Evolutionary conservation across 1,140 invertebrate genomes (phyloP), one percentile per base, ranked within the genome.

Genomic region (Parapsyche elsis): DNA sequence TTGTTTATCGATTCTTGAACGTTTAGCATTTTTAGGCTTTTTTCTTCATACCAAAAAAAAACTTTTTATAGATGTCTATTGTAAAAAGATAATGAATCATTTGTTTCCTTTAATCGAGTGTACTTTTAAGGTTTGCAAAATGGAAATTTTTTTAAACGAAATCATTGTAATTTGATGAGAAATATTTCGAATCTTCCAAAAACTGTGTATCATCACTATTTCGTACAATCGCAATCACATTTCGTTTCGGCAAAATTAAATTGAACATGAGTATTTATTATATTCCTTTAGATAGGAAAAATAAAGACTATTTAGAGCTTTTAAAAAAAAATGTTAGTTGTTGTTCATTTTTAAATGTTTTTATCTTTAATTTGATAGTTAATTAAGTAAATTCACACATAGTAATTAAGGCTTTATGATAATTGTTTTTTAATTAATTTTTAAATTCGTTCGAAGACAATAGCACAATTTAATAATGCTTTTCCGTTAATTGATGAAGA

Each of bases 1-100:
- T 73, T 19, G 21, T 46, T 73, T 73, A 46, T 46, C 21, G 9
- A 75, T 75, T 44, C 21, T 57, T 49, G 45, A 21, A 53, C 12
- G 14, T 49, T 75, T 75, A 49, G 44, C 71, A 73, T 45, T 73
- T 73, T 73, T 46, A 75, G 23, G 49, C 46, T 53, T 75, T 26
- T n/a, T 75, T 57, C 24, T 67, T 30, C 21, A 26, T 67, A 67
- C 24, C 12, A 53, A 14, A 21, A 45, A 23, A 75, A n/a, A 61
- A 64, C n/a, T 77, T 77, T 77, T 67, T 57, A 77, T 77, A 64
- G 57, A 64, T 77, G 76, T 77, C 57, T 77, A 77, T 67, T 77
- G 76, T 77, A 77, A 64, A 77, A 77, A 77, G 76, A 77, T 64
- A 26, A 59, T 75, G 46, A 38, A 38, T 38, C 30, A 46, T 46